Conservation (phyloP, 1,140 invertebrate genomes). For the Drosophila gunungcola region DNA sequence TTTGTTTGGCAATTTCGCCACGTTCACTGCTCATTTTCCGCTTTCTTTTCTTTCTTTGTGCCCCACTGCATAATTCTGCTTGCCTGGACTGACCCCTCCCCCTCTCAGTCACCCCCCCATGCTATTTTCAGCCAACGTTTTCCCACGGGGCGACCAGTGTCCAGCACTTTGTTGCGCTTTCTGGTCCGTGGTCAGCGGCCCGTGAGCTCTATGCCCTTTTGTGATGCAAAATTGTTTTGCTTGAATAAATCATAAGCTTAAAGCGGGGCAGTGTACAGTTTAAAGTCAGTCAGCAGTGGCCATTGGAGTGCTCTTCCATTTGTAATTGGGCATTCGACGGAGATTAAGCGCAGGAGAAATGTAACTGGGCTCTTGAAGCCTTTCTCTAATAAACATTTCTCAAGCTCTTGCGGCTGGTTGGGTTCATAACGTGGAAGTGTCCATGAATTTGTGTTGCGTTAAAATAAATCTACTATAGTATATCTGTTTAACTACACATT, state of each 20-base stretch:
- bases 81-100: not conserved
- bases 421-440: not conserved
- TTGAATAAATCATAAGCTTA: conserved; percentile 76
- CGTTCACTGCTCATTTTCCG: conserved; percentile 65
- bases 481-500: too few relatives aligned
- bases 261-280: conserved; percentile 23
- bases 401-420: not conserved
- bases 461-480: too few relatives aligned
- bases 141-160: conserved; percentile 8
- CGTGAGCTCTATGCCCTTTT: conserved; percentile 63
- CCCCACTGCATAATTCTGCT: conserved; percentile 53
- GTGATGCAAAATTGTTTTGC: conserved; percentile 77
- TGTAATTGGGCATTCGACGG: not conserved
- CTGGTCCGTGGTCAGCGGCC: conserved; percentile 66
- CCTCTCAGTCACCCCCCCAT: too few relatives aligned
- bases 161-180: conserved; percentile 60
- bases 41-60: conserved; percentile 55
- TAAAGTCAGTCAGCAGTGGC: conserved; percentile 38
- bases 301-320: not conserved
- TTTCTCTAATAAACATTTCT: not conserved
- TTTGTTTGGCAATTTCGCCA: conserved; percentile 71
- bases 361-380: not conserved
- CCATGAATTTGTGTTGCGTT: too few relatives aligned
- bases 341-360: conserved; percentile 15
- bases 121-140: not conserved